Conservation (phyloP, 1,140 invertebrate species). For the Zaprionus ornatus region DNA sequence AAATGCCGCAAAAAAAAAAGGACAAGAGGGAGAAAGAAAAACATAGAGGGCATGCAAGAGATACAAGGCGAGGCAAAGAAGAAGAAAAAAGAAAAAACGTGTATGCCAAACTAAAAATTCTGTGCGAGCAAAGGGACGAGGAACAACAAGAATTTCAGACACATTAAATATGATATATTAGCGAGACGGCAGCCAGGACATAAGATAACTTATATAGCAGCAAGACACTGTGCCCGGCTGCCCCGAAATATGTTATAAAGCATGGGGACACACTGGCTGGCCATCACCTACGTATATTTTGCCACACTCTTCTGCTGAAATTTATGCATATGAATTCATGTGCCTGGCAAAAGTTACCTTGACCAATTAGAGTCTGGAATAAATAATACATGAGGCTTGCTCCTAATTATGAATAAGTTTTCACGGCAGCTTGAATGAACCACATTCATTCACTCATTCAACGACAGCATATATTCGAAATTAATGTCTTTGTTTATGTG, state of each 20-base stretch:
- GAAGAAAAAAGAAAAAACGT: constrained; percentile 22
- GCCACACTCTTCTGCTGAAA: constrained; percentile 13
- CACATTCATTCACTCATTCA: not conserved
- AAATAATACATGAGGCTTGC: constrained; percentile 2
- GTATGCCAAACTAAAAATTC: constrained; percentile 60
- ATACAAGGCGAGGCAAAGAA: constrained; percentile 37
- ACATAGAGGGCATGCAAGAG: constrained; percentile 17
- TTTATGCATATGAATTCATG: constrained; percentile 17
- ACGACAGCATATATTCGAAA: not conserved
- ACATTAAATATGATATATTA: constrained; percentile 81
- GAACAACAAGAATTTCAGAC: constrained; percentile 67
- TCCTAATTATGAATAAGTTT: not conserved
- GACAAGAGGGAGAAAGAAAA: constrained; percentile 29
- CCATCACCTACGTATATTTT: not conserved
- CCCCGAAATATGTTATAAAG: constrained; percentile 29
- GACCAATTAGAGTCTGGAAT: constrained; percentile 25
- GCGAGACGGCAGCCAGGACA: constrained; percentile 64
- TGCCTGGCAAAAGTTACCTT: constrained; percentile 1
- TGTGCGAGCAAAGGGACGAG: constrained; percentile 34
- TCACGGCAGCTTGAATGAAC: not conserved
- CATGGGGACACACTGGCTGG: not conserved
- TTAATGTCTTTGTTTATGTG: constrained; percentile 20
- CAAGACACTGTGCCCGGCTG: constrained; percentile 33
- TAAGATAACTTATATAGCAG: constrained; percentile 61
- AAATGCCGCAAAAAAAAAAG: constrained; percentile 57